Evolutionary conservation across 1,140 invertebrate species (phyloP).

Genomic region (Trialeurodes vaporariorum): DNA sequence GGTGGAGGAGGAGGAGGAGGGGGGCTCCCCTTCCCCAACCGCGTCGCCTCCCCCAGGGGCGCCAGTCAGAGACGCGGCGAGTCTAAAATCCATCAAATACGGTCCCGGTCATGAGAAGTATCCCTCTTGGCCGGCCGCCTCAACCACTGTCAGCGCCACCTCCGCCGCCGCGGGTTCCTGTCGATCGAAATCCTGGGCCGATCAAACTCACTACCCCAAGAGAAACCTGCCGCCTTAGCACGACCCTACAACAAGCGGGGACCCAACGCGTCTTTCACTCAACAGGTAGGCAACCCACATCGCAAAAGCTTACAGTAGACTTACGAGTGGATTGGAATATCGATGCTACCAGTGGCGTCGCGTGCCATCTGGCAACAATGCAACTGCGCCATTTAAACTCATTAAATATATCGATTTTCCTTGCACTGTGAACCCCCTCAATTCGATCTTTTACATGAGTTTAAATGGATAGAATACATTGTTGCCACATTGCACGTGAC

Average conservation of each 20-base stretch:
- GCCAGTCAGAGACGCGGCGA: conserved; percentile 55
- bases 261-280: conserved; percentile 48
- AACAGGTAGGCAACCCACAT: conserved; percentile 48
- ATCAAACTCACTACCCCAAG: conserved; percentile 59
- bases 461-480: too few relatives aligned
- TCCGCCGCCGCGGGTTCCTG: conserved; percentile 35
- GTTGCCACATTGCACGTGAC: too few relatives aligned
- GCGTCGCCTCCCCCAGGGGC: conserved; percentile 27
- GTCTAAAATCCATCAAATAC: conserved; percentile 44
- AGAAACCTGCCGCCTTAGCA: conserved; percentile 48
- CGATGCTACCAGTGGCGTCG: too few relatives aligned
- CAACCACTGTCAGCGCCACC: conserved; percentile 25
- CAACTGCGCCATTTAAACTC: too few relatives aligned
- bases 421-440: too few relatives aligned
- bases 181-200: conserved; percentile 60
- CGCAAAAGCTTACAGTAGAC: too few relatives aligned
- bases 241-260: conserved; percentile 53
- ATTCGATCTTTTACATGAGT: too few relatives aligned
- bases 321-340: too few relatives aligned
- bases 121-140: conserved; percentile 53
- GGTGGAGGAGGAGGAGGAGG: too few relatives aligned
- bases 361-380: too few relatives aligned
- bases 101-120: conserved; percentile 60
- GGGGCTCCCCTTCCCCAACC: not conserved
- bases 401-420: too few relatives aligned